These are phyloP conservation scores for Lagenorhynchus albirostris DNA, from an alignment of 2,113 vertebrate genomes.

Conservation along the genomic window DNA sequence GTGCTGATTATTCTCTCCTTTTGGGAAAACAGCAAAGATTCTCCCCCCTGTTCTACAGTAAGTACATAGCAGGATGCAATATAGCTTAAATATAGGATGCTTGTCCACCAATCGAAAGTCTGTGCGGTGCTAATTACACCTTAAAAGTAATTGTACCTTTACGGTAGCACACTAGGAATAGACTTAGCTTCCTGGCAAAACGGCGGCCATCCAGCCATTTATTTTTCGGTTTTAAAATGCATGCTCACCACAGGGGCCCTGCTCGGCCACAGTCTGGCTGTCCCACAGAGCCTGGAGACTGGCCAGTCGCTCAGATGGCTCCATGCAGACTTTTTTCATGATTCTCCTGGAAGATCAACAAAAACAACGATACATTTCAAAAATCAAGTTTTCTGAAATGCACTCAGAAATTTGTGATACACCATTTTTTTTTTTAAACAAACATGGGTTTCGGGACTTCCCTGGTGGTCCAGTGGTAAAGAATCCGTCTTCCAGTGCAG, in stretches of 20 bases:
- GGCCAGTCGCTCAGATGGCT: constrained; percentile 91
- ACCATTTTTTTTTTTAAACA: neutral
- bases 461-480: no score
- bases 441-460: neutral
- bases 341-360: constrained; percentile 85
- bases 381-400: neutral
- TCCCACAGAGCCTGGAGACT: constrained; percentile 93
- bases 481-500: no score
- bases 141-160: constrained; percentile 80
- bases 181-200: constrained; percentile 66
- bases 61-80: neutral
- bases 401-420: neutral
- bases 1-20: neutral
- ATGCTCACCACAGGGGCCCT: constrained; percentile 94
- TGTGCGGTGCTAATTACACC: constrained; percentile 72
- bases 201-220: constrained; percentile 49
- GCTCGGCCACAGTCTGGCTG: constrained; percentile 91
- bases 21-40: constrained; percentile 34
- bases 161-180: constrained; percentile 72
- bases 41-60: constrained; percentile 6
- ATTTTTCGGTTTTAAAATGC: constrained; percentile 65
- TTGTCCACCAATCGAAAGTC: constrained; percentile 69
- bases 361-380: neutral
- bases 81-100: constrained; percentile 74
- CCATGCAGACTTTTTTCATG: constrained; percentile 95